These are phyloP conservation scores for Carollia perspicillata DNA, from an alignment of 2,113 vertebrate genomes.

Conservation along the genomic window DNA sequence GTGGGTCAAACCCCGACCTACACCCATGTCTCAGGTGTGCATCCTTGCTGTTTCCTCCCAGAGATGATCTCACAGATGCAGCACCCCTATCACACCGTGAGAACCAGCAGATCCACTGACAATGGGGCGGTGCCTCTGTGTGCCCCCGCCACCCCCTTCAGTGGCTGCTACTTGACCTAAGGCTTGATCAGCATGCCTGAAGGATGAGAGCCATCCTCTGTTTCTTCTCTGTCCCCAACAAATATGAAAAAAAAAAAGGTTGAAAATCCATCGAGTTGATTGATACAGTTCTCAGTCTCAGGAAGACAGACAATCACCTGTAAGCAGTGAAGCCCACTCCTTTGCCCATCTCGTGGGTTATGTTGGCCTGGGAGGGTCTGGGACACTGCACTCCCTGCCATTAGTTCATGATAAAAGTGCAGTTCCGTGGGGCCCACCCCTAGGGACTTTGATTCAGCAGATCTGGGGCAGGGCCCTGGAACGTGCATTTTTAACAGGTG, in stretches of 20 bases:
- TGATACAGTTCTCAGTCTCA: neutral
- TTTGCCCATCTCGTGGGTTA: neutral
- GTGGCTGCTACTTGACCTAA: neutral
- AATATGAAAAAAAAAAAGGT: neutral
- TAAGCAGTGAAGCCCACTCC: neutral
- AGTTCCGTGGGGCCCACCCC: neutral
- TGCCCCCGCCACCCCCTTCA: neutral
- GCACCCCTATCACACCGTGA: neutral
- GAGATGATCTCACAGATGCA: neutral
- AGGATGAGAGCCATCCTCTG: neutral
- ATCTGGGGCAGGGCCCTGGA: neutral
- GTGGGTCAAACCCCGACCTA: neutral
- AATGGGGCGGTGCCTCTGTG: fast-evolving
- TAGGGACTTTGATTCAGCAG: neutral
- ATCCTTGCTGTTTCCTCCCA: neutral
- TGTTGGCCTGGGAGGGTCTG: neutral
- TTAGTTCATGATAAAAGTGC: neutral
- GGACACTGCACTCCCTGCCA: neutral
- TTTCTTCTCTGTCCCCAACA: neutral
- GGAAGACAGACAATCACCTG: neutral
- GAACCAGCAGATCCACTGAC: neutral
- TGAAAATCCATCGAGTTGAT: neutral
- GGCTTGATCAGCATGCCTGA: neutral
- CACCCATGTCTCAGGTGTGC: neutral
- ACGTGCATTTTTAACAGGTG: neutral